Evolutionary conservation across 2,888 invertebrate genomes (phyloP), one percentile per base, ranked within the genome.

Genomic region (Clusia tigrina): DNA sequence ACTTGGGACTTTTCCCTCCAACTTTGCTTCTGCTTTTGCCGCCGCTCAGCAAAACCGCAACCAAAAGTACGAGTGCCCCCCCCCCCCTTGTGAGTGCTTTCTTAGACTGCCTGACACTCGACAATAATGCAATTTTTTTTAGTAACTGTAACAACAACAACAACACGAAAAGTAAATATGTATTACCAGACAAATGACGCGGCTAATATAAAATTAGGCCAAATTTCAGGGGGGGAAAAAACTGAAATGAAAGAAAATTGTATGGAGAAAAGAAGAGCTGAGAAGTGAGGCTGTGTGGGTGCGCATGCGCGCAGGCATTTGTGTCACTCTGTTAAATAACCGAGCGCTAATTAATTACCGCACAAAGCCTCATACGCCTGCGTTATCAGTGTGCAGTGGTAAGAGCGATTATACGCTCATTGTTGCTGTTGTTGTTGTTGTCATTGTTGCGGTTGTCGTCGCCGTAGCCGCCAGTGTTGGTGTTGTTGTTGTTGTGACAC

Each of bases 301-400:
- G 18, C 22, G 48, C 22, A 22, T 22, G 48, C 22, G 48, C 5
- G 6, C 48, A 15, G 2, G 22, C 48, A 67, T 74, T 75, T 73
- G 71, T 76, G 71, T 76, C 75, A 75, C 70, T 72, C 63, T 70
- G 74, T 74, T 76, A 77, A 74, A 74, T 77, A 74, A 75, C 63
- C 69, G 69, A 55, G 58, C 57, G 42, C 62, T 69, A 66, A 65
- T 70, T 75, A 77, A 75, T 75, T 72, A 69, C 22, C 67, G 53
- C n/a, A 60, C 38, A 58, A 52, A 52, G 58, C 46, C 42, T 17
- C 42, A 42, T 42, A 42, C 32, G 32, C 32, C n/a, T n/a, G n/a
- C n/a, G n/a, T n/a, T n/a, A n/a, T n/a, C n/a, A n/a, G n/a, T n/a
- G n/a, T n/a, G n/a, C n/a, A n/a, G n/a, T n/a, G n/a, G n/a, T n/a